Conservation (phyloP, 64 coral and sea anemone species). For the Montipora capricornis region DNA sequence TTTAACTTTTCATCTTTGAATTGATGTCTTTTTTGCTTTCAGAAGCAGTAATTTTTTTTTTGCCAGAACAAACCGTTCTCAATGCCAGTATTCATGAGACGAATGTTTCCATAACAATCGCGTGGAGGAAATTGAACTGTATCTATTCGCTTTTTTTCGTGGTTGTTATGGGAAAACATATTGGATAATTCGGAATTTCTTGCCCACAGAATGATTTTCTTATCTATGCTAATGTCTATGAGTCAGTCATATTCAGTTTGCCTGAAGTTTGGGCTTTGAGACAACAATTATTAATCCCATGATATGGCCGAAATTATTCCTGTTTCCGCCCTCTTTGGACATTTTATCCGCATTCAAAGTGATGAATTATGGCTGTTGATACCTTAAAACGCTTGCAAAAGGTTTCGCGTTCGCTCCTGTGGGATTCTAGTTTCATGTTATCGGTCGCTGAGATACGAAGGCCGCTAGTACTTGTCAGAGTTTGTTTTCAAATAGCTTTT, state of each 20-base stretch:
- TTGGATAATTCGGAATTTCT: conserved; percentile 47
- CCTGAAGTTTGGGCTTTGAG: conserved; percentile 3
- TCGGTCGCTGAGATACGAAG: neutral
- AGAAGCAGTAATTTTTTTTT: neutral
- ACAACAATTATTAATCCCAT: conserved; percentile 22
- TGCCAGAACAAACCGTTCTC: neutral
- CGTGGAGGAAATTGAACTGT: conserved; percentile 49
- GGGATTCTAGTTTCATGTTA: neutral
- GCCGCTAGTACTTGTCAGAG: neutral
- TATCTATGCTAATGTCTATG: conserved; percentile 91
- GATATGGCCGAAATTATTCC: conserved; percentile 18
- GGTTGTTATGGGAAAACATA: conserved; percentile 68
- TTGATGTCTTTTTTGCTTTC: conserved; percentile 15
- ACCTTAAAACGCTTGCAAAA: neutral
- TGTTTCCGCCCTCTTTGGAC: conserved; percentile 62
- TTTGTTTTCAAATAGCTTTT: neutral
- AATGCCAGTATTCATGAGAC: neutral
- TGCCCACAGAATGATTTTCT: conserved; percentile 28
- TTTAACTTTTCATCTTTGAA: conserved; percentile 22
- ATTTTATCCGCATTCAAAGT: conserved; percentile 36
- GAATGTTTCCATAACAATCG: conserved; percentile 30
- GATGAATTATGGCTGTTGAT: neutral
- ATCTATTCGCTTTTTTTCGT: conserved; percentile 38
- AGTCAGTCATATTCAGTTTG: conserved; percentile 45
- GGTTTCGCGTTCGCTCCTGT: neutral